Percentiles rank a stretch among this genome's conserved stretches.
Evolutionary conservation across 2,888 invertebrate species (phyloP).

Genomic region (Aproaerema taeniolella): DNA sequence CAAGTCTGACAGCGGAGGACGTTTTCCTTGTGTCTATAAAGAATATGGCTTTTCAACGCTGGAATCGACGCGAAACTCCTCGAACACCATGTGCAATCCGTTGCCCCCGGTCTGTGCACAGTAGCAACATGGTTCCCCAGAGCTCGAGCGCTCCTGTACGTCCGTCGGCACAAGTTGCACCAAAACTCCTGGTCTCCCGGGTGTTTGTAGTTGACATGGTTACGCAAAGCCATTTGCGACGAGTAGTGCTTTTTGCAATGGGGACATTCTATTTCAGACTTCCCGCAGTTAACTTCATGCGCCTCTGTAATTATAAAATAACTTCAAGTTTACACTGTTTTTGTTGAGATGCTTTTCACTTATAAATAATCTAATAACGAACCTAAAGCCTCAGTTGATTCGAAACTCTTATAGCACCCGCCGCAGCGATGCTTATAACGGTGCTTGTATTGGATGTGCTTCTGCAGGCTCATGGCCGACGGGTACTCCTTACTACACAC

Average conservation of each 20-base stretch:
- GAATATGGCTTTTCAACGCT: constrained; percentile 41
- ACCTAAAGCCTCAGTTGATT: constrained; percentile 27
- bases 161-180: constrained; percentile 42
- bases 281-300: constrained; percentile 37
- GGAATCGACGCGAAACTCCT: constrained; percentile 34
- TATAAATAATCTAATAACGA: not conserved
- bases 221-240: constrained; percentile 40
- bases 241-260: constrained; percentile 41
- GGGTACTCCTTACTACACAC: constrained; percentile 49
- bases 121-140: constrained; percentile 39
- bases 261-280: constrained; percentile 34
- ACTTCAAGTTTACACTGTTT: too few species aligned
- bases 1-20: constrained; percentile 36
- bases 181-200: constrained; percentile 33
- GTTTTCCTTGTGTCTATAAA: constrained; percentile 38
- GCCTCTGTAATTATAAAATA: constrained; percentile 7
- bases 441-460: constrained; percentile 54
- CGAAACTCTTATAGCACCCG: constrained; percentile 46
- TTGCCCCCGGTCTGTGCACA: constrained; percentile 39
- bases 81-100: constrained; percentile 33
- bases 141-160: constrained; percentile 37
- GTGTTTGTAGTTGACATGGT: constrained; percentile 52
- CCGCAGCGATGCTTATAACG: constrained; percentile 39
- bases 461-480: constrained; percentile 46
- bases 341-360: too few species aligned